Evolutionary conservation across 2,888 invertebrate genomes (phyloP), one percentile per base, ranked within the genome.

Genomic region (Deladenus siricidicola): DNA sequence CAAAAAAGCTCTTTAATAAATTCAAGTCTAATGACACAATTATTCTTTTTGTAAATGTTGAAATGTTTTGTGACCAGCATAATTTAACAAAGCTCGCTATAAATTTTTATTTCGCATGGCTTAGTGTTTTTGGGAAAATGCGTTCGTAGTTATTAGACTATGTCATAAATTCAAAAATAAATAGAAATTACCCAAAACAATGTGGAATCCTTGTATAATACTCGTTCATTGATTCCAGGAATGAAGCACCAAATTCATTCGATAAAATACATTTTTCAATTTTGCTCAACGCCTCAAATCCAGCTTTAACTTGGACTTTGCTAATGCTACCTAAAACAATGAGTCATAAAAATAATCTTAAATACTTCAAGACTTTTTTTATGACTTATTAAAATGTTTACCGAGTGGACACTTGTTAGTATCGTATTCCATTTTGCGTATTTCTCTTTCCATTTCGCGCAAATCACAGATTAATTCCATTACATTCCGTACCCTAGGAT

Each of bases 241-340:
- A 70, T 4, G 73, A 73, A 19, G 60, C 61, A 24, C 79, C 80
- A 58, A 76, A 76, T 28, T 78, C 72, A 6, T 77, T 76, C 21
- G 39, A 14, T 3, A 49, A 45, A 14, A 71, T 64, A 44, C 51
- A 53, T n/a, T 70, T 66, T 63, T 82, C 83, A 34, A 83, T 81
- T 56, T 77, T 74, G 71, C 81, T 80, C 57, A 83, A 68, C 3
- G 82, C 81, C 6, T 75, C 63, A 66, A 82, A 83, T 3, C 83
- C 83, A 14, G 80, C 80, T 59, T 80, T 80, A 39, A 83, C 80
- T 71, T 84, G 84, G 0, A 76, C 78, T 30, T 70, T 66, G 1
- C 83, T 84, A 55, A 84, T 71, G 65, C 83, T 83, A 14, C 83
- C 83, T 82, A 66, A 4, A 70, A n/a, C n/a, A n/a, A n/a, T n/a